A percentile compares a stretch with the other conserved stretches of the same genome.
Evolutionary conservation across 1,140 invertebrate species (phyloP).

Genomic region (Drosophila bipectinata): DNA sequence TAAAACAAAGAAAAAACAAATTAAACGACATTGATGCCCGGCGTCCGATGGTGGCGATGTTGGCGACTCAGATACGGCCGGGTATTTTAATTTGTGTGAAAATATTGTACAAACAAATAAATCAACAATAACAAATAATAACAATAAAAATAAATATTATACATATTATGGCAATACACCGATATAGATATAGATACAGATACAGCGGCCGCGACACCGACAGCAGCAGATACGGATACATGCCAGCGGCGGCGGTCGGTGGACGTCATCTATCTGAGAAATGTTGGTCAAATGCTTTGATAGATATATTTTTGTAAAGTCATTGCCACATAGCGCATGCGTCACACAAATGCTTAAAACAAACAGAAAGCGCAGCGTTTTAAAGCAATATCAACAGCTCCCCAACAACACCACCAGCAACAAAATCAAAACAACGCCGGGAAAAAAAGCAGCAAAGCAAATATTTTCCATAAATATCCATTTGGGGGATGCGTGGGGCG

Average conservation of each 20-base stretch:
- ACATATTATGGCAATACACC: constrained; percentile 53
- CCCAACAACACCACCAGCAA: constrained; percentile 39
- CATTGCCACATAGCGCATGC: constrained; percentile 66
- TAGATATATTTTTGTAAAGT: constrained; percentile 67
- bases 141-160: constrained; percentile 77
- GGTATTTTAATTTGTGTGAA: constrained; percentile 82
- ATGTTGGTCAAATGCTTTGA: constrained; percentile 68
- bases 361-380: constrained; percentile 73
- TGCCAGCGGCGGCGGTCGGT: constrained; percentile 11
- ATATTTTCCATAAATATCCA: constrained; percentile 67
- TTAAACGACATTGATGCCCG: constrained; percentile 25
- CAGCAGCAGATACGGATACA: constrained; percentile 13
- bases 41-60: constrained; percentile 8
- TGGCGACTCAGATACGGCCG: constrained; percentile 35
- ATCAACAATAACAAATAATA: constrained; percentile 75
- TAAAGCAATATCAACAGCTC: constrained; percentile 65
- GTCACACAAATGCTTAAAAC: constrained; percentile 64
- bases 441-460: constrained; percentile 55
- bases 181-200: constrained; percentile 33
- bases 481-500: constrained; percentile 3
- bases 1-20: constrained; percentile 36
- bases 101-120: constrained; percentile 78
- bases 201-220: constrained; percentile 10
- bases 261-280: constrained; percentile 62
- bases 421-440: constrained; percentile 46